A percentile compares a stretch with the other conserved stretches of the same genome.
Conservation (phyloP, 2,113 vertebrate genomes). For the Columba janthina region DNA sequence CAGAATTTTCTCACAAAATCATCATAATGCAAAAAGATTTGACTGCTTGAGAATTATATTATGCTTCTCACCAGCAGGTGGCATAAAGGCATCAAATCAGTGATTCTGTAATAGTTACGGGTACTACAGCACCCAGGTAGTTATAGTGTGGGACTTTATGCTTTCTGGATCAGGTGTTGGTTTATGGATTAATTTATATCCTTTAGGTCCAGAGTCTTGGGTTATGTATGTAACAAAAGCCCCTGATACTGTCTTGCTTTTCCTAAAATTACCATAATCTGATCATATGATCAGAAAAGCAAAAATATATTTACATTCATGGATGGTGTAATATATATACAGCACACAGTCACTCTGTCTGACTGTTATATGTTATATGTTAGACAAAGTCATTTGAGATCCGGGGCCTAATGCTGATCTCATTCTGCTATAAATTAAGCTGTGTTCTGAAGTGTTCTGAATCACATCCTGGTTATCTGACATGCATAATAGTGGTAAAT, state of each 20-base stretch:
- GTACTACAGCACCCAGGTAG: not conserved
- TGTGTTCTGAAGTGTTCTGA: not conserved
- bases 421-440: not conserved
- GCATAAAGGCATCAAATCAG: not conserved
- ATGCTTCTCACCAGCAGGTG: conserved; percentile 1
- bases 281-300: not conserved
- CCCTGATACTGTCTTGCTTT: not conserved
- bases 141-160: not conserved
- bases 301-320: not conserved
- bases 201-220: not conserved
- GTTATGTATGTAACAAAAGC: not conserved
- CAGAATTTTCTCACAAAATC: not conserved
- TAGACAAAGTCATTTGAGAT: not conserved
- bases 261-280: not conserved
- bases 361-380: not conserved
- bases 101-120: not conserved
- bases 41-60: not conserved
- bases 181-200: not conserved
- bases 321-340: not conserved
- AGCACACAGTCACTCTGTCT: not conserved
- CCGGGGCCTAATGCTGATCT: not conserved
- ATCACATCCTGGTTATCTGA: not conserved
- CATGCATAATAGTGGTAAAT: not conserved
- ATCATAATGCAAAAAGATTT: not conserved
- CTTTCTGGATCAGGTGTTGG: not conserved